Base-by-base conservation (phyloP, 2,113 vertebrate species). In the Hippocampus abdominalis region DNA sequence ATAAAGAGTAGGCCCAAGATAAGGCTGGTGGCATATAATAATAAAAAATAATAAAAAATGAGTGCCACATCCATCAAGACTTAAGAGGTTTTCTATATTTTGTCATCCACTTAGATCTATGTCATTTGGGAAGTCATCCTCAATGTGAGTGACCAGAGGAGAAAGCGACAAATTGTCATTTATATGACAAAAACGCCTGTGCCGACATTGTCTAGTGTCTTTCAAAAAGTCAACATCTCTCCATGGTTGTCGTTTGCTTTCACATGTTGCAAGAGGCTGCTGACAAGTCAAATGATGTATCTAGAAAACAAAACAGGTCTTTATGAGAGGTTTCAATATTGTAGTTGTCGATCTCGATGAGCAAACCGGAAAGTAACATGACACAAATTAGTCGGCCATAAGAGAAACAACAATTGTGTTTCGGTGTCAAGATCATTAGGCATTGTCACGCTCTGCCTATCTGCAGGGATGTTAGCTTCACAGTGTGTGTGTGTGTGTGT, bases 141-240 rank as follows among this genome's bases (percentile, higher is more conserved):
- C 21, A 27, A 32, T 16, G 2, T n/a, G 10, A 70, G 20, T 44
- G 72, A 57, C 53, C 66, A 48, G 11, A 27, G 11, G 48, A 49
- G 2, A 36, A 12, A 13, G 18, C 25, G 27, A 60, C 18, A 32
- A 16, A 8, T 60, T 27, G 29, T 29, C 56, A 59, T 32, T n/a
- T 53, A 23, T 63, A 23, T 36, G n/a, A 64, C 11, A 32, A 48
- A 36, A 27, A 51, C 57, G 2, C 32, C 57, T 5, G 48, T 69
- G 27, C 63, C 70, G 63, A n/a, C 29, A 42, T 25, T 44, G 29
- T 71, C 53, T 60, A 63, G 36, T 61, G 36, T 75, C 64, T 68
- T 59, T 69, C 69, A 46, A 68, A 48, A 73, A 71, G 70, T 62
- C 76, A 84, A 81, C 54, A 75, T 51, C 60, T n/a, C 12, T 62